These are phyloP conservation scores for Actinopyga echinites DNA, from an alignment of 53 echinoderm and acorn worm genomes.

Conservation along the genomic window DNA sequence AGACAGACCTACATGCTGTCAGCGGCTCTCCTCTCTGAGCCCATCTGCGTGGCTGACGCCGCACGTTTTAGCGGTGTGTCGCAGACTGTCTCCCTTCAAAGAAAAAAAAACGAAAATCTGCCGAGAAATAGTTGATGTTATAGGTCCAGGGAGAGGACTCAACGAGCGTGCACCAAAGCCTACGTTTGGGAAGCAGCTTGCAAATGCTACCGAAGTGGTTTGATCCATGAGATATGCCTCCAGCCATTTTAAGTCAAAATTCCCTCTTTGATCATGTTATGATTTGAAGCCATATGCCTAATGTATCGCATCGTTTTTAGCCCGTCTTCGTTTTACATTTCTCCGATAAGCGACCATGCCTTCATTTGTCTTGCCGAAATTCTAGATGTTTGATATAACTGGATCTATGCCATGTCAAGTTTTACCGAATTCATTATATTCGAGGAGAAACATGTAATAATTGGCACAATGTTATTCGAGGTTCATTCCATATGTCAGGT, in stretches of 20 bases:
- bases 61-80: slow-evolving; percentile 45
- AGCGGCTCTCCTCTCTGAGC: not conserved
- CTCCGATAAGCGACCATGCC: slow-evolving; percentile 7
- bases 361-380: slow-evolving; percentile 24
- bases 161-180: slow-evolving; percentile 24
- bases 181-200: slow-evolving; percentile 27
- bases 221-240: slow-evolving; percentile 25
- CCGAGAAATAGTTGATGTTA: slow-evolving; percentile 18
- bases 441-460: too few species aligned
- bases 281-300: slow-evolving; percentile 25
- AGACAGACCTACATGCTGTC: slow-evolving; percentile 3
- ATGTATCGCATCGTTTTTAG: slow-evolving; percentile 10
- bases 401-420: too few species aligned
- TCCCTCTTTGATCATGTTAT: slow-evolving; percentile 12
- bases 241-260: slow-evolving; percentile 29
- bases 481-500: too few species aligned
- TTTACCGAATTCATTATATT: too few species aligned
- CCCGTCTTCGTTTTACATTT: slow-evolving; percentile 7
- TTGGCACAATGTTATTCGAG: too few species aligned
- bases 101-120: slow-evolving; percentile 5
- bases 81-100: slow-evolving; percentile 3
- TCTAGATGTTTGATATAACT: not conserved
- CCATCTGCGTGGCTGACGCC: slow-evolving; percentile 43
- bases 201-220: slow-evolving; percentile 8
- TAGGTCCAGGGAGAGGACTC: slow-evolving; percentile 29